Evolutionary conservation across 30 jellyfish, hydroid and myxozoan genomes (phyloP).

Genomic region (Pelagia noctiluca): DNA sequence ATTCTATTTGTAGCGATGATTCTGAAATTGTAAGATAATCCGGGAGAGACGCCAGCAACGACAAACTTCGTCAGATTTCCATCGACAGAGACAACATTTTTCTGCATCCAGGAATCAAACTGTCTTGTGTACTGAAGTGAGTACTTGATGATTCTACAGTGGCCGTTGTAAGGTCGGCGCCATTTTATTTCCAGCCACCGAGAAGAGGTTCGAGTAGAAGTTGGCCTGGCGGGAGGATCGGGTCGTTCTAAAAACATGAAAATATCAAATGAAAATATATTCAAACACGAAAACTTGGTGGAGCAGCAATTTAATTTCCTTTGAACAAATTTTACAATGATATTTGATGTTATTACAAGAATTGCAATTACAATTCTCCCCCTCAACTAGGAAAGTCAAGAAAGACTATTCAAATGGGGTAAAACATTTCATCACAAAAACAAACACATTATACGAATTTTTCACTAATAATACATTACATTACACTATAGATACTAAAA

Average conservation of each 20-base stretch:
- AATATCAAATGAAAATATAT: not conserved
- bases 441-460: too few species aligned
- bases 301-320: too few species aligned
- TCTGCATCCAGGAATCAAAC: slow-evolving; percentile 52
- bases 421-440: too few species aligned
- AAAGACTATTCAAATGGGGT: too few species aligned
- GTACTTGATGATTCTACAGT: slow-evolving; percentile 53
- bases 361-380: too few species aligned
- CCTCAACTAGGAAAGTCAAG: too few species aligned
- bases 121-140: slow-evolving; percentile 58
- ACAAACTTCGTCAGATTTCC: slow-evolving; percentile 55
- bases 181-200: slow-evolving; percentile 73
- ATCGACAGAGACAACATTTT: slow-evolving; percentile 4
- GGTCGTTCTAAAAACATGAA: slow-evolving; percentile 58
- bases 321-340: too few species aligned
- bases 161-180: slow-evolving; percentile 80
- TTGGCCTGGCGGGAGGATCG: slow-evolving; percentile 73
- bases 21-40: slow-evolving; percentile 67
- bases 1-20: slow-evolving; percentile 64
- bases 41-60: slow-evolving; percentile 69
- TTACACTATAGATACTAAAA: too few species aligned
- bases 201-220: slow-evolving; percentile 60
- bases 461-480: too few species aligned
- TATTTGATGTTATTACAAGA: too few species aligned
- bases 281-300: too few species aligned